Evolutionary conservation across 2,888 invertebrate species (phyloP), one percentile per base, ranked within the genome.

Genomic region (Drosophila austrosaltans): DNA sequence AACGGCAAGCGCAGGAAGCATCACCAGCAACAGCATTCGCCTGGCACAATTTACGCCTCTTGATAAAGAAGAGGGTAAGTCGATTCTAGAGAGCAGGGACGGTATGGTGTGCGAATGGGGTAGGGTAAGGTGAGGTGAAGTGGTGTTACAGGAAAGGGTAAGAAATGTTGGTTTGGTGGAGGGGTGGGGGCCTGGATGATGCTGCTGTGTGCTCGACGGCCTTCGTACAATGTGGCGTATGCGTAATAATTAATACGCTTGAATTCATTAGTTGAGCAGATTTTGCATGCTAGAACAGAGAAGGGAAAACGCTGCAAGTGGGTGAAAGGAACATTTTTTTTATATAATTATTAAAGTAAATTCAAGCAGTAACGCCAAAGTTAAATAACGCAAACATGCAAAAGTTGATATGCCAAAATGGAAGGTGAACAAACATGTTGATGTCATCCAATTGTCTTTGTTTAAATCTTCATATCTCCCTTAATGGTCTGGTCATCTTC

Each of bases 231-330:
- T 85, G 89, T 79, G 88, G 80, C 89, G 89, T 86, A 88, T 86
- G 88, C 88, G 88, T 89, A 89, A 86, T 89, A 86, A 88, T 86
- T 89, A 88, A 85, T 87, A 89, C 89, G 89, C 85, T 81, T 87
- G 86, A 89, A 89, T 84, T 84, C 89, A 89, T 85, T 89, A 89
- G 89, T 89, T 84, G 85, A 89, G 84, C 89, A 76, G 79, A 87
- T 87, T 84, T 87, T 84, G 83, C 88, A 83, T 81, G 89, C 76
- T 79, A 82, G 56, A 66, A 73, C 83, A 76, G 81, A 78, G 78
- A 76, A 75, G 60, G 66, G 68, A 16, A 7, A 5, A 28, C 28
- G 4, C 30, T 30, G 44, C 3, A 8, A 48, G 8, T 10, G 48
- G 48, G 25, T 68, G 56, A 54, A 58, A 28, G 68, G 7, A 36